Evolutionary conservation across 2,113 vertebrate species (phyloP), one percentile per base, ranked within the genome.

Genomic region (Planiliza haematocheilus): DNA sequence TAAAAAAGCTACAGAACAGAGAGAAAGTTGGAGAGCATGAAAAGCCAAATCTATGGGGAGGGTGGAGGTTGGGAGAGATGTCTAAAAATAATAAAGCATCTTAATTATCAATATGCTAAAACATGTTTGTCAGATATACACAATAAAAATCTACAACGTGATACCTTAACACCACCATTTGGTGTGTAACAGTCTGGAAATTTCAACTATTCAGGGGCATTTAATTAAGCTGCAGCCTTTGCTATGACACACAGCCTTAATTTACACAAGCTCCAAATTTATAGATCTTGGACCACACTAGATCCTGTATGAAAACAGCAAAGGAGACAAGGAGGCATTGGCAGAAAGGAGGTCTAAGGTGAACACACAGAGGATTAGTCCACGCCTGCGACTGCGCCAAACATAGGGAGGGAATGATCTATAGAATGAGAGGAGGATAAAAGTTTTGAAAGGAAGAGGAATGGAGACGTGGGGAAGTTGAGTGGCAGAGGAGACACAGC

Each of bases 391-490:
- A 57, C 81, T 68, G 41, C 0, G 39, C 63, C 14, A 39, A 61
- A 74, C 34, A n/a, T 8, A 83, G 74, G 74, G 66, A 87, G 84
- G 56, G 63, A 77, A 74, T 89, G 82, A 89, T 87, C 56, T 81
- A 85, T 86, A 56, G 71, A 79, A 86, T 24, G 51, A 79, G 48
- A 70, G 82, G 68, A 79, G 82, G 70, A 75, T 71, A 37, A 46
- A 82, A 62, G 75, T 87, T 51, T 72, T 43, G 20, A 46, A 81
- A 65, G 51, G 39, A 55, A 36, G 58, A 70, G 53, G 61, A 43
- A 51, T 50, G 58, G 67, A 76, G 18, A 30, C 38, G 59, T 48
- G 77, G 71, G 82, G 71, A 83, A 74, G 66, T 18, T 30, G 71
- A 74, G 76, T 71, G 72, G 79, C 74, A 81, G 74, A 75, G 66